phyloP scores from a whole-genome alignment of 2,888 invertebrate species.

The Sarcophaga subvicina region DNA sequence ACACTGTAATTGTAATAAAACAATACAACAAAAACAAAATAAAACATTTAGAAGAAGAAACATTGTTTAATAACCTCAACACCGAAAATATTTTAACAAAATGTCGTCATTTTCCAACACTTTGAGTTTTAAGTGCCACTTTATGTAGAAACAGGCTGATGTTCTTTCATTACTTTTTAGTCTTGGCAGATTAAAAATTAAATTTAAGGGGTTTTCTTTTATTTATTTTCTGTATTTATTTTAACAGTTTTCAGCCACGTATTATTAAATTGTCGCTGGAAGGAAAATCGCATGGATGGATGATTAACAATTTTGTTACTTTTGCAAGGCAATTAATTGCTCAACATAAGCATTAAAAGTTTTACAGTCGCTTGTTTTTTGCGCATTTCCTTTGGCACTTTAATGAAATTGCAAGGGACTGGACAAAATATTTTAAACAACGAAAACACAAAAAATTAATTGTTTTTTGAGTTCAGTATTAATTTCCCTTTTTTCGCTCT shows the following conservation, averaged over 20 bases:
- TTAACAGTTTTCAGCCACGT: not conserved
- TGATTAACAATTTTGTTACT: slow-evolving; percentile 5
- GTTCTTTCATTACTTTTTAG: slow-evolving; percentile 4
- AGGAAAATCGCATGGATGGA: slow-evolving; percentile 53
- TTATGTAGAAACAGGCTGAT: not conserved
- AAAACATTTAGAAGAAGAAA: slow-evolving; percentile 30
- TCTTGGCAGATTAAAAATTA: slow-evolving; percentile 32
- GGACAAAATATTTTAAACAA: too few relatives aligned
- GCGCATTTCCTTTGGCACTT: too few relatives aligned
- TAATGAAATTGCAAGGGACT: too few relatives aligned
- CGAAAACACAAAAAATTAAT: too few relatives aligned
- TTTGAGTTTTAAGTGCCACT: not conserved
- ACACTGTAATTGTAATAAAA: slow-evolving; percentile 48
- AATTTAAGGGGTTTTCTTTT: slow-evolving; percentile 46
- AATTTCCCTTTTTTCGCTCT: too few relatives aligned
- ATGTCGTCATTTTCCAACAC: slow-evolving; percentile 64
- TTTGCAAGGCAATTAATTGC: slow-evolving; percentile 52
- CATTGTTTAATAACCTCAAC: slow-evolving; percentile 63
- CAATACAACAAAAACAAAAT: slow-evolving; percentile 10
- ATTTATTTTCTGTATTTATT: slow-evolving; percentile 29
- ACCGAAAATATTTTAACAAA: slow-evolving; percentile 45
- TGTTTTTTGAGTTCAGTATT: too few relatives aligned
- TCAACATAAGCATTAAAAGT: not conserved
- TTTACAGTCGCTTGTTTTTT: too few relatives aligned
- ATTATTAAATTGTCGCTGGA: slow-evolving; percentile 63